Evolutionary conservation across 1,140 invertebrate species (phyloP), one percentile per base, ranked within the genome.

Genomic region (Sitodiplosis mosellana): DNA sequence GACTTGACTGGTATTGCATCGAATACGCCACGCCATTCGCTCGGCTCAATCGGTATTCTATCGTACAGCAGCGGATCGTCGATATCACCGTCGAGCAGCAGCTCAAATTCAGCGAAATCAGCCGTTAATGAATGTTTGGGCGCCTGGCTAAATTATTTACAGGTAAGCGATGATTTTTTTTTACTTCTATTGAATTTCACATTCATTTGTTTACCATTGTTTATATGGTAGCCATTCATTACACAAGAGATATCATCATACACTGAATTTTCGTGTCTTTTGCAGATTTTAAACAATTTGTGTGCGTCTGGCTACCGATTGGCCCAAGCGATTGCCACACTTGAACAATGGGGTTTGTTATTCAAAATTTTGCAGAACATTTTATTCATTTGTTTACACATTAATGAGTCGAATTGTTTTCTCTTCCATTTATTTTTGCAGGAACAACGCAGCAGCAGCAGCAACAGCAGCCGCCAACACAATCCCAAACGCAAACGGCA

Each of bases 61-160:
- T 50, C 55, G 42, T 55, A 54, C 43, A 53, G 56, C 11, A 57
- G 56, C 33, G 55, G 51, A 10, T 57, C 56, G 18, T 57, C 56
- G 33, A 51, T 58, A 44, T 58, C 56, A 6, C 48, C 48, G 6
- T 46, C 48, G 22, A 58, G 56, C 43, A 54, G 52, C 3, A 49
- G 52, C 0, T 27, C 54, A 18, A 49, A 49, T 27, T 52, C 48
- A 5, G 46, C 46, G 8, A 65, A 72, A 60, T 66, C 69, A 46
- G 72, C 75, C 48, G 65, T 76, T 43, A 69, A 69, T 47, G 75
- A 78, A 54, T 77, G 75, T 59, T 66, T 77, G 40, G 69, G 71
- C 48, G 73, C 72, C 56, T 78, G 76, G 76, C 66, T 77, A 8
- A 67, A 67, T 52, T 78, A 78, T 66, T 64, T 77, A 50, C 73